Percentiles rank a stretch among this genome's conserved stretches.
These are phyloP conservation scores for Synanthedon andrenaeformis DNA, from an alignment of 2,888 invertebrate species.

Conservation along the genomic window DNA sequence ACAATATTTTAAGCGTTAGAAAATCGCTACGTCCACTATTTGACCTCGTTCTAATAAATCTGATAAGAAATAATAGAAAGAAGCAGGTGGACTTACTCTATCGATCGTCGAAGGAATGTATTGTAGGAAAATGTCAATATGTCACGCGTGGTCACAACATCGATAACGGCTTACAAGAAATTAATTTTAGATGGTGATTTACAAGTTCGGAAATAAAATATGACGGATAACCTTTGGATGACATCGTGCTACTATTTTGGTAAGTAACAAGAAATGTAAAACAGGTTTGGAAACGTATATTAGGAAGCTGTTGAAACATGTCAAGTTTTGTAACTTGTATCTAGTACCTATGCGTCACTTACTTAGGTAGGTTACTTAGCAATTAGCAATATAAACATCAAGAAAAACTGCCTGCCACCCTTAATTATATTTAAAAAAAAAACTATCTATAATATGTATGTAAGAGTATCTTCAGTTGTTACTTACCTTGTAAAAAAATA, in stretches of 20 bases:
- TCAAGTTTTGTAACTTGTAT: too few relatives aligned
- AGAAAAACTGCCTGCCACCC: too few relatives aligned
- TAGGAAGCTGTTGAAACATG: not conserved
- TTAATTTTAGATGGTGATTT: not conserved
- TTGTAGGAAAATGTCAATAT: conserved; percentile 25
- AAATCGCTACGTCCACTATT: conserved; percentile 14
- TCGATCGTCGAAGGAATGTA: conserved; percentile 21
- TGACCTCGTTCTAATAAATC: conserved; percentile 48
- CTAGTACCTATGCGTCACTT: too few relatives aligned
- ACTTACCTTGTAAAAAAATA: conserved; percentile 91
- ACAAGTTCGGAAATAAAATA: not conserved
- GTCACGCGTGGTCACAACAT: conserved; percentile 17
- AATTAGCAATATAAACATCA: too few relatives aligned
- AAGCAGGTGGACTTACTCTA: conserved; percentile 29
- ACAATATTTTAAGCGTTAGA: not conserved
- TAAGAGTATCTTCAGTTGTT: not conserved
- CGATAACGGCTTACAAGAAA: not conserved
- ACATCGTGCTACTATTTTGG: not conserved
- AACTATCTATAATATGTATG: too few relatives aligned
- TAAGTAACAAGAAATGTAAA: not conserved
- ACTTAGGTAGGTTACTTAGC: too few relatives aligned
- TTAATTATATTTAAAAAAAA: too few relatives aligned
- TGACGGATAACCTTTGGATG: not conserved
- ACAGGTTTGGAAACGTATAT: not conserved
- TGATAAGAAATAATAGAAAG: conserved; percentile 48